phyloP scores from a whole-genome alignment of 2,888 invertebrate genomes.

The Ypsolopha scabrella region DNA sequence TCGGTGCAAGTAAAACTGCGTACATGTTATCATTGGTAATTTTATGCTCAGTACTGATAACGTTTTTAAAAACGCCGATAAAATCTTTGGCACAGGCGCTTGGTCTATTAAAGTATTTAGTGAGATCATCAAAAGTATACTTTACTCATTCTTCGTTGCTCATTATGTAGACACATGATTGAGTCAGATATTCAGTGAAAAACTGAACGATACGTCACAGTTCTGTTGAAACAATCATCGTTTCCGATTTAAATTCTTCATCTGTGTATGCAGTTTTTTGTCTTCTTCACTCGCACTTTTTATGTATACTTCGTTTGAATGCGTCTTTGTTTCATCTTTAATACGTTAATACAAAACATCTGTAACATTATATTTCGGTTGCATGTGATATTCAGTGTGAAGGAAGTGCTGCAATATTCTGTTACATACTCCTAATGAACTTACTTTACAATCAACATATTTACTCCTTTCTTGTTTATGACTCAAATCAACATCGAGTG shows the following conservation, averaged over 20 bases:
- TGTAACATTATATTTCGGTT: conserved; percentile 39
- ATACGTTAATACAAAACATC: conserved; percentile 39
- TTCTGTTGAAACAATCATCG: conserved; percentile 9
- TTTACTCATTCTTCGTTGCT: conserved; percentile 31
- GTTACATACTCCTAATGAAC: too few relatives aligned
- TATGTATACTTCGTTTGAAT: conserved; percentile 4
- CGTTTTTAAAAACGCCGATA: conserved; percentile 25
- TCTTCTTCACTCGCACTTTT: not conserved
- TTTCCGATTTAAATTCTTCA: conserved; percentile 1
- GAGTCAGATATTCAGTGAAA: conserved; percentile 41
- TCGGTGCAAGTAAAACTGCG: conserved; percentile 34
- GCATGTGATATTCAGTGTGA: too few relatives aligned
- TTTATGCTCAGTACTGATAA: conserved; percentile 18
- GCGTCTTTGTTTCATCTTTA: conserved; percentile 24
- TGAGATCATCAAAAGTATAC: conserved; percentile 41
- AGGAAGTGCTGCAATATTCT: too few relatives aligned
- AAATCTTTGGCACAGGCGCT: conserved; percentile 36
- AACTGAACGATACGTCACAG: conserved; percentile 28
- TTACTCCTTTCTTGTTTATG: not conserved
- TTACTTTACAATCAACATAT: not conserved
- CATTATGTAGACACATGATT: conserved; percentile 32
- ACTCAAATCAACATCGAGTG: not conserved
- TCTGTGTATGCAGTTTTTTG: not conserved
- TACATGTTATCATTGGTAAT: not conserved
- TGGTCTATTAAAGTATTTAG: conserved; percentile 28